Evolutionary conservation across 2,888 invertebrate genomes (phyloP), one percentile per base, ranked within the genome.

Genomic region (Exocentrus adspersus): DNA sequence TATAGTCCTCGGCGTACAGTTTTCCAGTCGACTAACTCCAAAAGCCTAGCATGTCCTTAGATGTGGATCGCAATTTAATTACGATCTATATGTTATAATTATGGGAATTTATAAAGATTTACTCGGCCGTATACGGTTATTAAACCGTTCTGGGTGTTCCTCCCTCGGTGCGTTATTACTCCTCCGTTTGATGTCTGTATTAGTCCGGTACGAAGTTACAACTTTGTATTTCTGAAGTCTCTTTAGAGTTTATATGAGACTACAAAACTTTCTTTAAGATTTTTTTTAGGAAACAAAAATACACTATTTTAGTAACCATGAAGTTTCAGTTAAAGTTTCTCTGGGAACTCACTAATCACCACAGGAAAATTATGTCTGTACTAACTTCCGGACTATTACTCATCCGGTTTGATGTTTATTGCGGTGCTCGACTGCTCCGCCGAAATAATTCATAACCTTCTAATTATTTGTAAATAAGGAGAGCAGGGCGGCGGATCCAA

Each of bases 41-140:
- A 79, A 79, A 77, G 76, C 76, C 62, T 72, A 68, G 68, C 71
- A 72, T 67, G 72, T 79, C 78, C 77, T 78, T 76, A 74, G 75
- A 78, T 77, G 75, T 74, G 75, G 77, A 68, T 65, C 58, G 78
- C 80, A 78, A 82, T 82, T 81, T 82, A 82, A 82, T 82, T 80
- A 80, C 80, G 75, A 79, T 78, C 79, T 78, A 80, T 80, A 80
- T 79, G 80, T 80, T 80, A 80, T 81, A 80, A 81, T 81, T 81
- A 81, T 74, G 78, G 75, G 78, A 80, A 81, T 81, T 81, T 79
- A 80, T 81, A 81, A 80, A 79, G 80, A 81, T 80, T 80, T 80
- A 78, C 75, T 78, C 77, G 78, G 68, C 74, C 78, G 76, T 76
- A 65, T 75, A 74, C 75, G 75, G 76, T 78, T 79, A 78, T 78